Evolutionary conservation across 2,113 vertebrate species (phyloP).

Genomic region (Xenotilapia longispinis): DNA sequence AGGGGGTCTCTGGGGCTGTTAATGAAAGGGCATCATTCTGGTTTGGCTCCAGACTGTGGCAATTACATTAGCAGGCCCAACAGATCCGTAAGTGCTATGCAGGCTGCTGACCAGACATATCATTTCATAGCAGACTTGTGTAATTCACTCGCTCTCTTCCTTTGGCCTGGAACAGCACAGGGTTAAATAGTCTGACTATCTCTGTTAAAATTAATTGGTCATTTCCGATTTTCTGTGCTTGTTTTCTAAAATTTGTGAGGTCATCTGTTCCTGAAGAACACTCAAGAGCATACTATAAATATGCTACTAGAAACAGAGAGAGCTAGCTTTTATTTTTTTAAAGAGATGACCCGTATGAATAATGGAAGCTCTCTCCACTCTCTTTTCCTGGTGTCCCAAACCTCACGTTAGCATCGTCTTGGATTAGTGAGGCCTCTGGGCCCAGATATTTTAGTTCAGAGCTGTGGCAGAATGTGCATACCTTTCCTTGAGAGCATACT

Average conservation of each 20-base stretch:
- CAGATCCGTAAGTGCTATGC: background rate
- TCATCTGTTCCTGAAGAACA: conserved; percentile 4
- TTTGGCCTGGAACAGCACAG: background rate
- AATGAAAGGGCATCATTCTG: conserved; percentile 34
- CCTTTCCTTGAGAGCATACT: background rate
- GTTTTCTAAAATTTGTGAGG: background rate
- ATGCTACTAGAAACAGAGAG: conserved; percentile 17
- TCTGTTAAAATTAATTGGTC: background rate
- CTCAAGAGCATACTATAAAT: conserved; percentile 13
- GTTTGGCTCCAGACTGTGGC: conserved; percentile 2
- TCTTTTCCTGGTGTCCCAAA: conserved; percentile 13
- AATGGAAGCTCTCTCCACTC: conserved; percentile 19
- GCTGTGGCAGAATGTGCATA: conserved; percentile 11
- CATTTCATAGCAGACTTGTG: background rate
- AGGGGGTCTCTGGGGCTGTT: background rate
- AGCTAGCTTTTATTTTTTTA: background rate
- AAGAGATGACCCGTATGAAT: conserved; percentile 46
- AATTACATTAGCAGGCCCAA: conserved; percentile 1
- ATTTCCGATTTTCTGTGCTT: background rate
- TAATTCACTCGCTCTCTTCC: background rate
- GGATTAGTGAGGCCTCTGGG: background rate
- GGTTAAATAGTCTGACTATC: background rate
- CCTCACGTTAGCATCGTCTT: background rate
- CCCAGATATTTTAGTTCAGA: conserved; percentile 18
- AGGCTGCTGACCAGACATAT: background rate